These are phyloP conservation scores for Drosophila baimaii DNA, from an alignment of 1,140 invertebrate genomes.

Conservation along the genomic window DNA sequence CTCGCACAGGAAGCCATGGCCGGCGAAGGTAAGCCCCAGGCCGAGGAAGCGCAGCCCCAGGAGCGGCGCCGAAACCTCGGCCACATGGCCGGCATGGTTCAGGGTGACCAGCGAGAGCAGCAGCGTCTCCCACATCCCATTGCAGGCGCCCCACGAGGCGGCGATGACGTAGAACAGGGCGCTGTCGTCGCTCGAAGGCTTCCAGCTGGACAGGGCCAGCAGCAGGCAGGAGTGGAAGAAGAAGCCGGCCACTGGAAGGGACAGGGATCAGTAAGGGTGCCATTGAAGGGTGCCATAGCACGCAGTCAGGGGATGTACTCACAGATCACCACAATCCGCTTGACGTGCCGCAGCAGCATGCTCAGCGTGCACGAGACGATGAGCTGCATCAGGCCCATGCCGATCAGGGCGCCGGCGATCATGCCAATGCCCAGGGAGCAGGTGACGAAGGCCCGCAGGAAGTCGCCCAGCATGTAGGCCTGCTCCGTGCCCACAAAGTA, in stretches of 20 bases:
- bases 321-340: slow-evolving; percentile 87
- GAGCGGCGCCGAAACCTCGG: slow-evolving; percentile 71
- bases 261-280: not conserved
- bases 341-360: slow-evolving; percentile 87
- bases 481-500: slow-evolving; percentile 89
- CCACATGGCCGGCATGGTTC: slow-evolving; percentile 73
- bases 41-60: slow-evolving; percentile 76
- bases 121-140: slow-evolving; percentile 89
- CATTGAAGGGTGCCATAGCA: not conserved
- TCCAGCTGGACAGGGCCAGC: slow-evolving; percentile 88
- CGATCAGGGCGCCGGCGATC: slow-evolving; percentile 87
- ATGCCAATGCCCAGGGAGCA: slow-evolving; percentile 87
- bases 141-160: slow-evolving; percentile 90
- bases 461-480: slow-evolving; percentile 88
- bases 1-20: slow-evolving; percentile 81
- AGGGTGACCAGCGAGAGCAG: slow-evolving; percentile 83
- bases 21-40: slow-evolving; percentile 77
- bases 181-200: slow-evolving; percentile 88
- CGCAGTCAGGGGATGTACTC: slow-evolving; percentile 25
- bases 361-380: slow-evolving; percentile 88
- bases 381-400: slow-evolving; percentile 87
- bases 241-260: slow-evolving; percentile 87
- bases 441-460: slow-evolving; percentile 85
- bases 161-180: slow-evolving; percentile 89
- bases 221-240: slow-evolving; percentile 88